These are phyloP conservation scores for Sebastes itinus DNA, from an alignment of 2,797 vertebrate genomes.

Conservation along the genomic window DNA sequence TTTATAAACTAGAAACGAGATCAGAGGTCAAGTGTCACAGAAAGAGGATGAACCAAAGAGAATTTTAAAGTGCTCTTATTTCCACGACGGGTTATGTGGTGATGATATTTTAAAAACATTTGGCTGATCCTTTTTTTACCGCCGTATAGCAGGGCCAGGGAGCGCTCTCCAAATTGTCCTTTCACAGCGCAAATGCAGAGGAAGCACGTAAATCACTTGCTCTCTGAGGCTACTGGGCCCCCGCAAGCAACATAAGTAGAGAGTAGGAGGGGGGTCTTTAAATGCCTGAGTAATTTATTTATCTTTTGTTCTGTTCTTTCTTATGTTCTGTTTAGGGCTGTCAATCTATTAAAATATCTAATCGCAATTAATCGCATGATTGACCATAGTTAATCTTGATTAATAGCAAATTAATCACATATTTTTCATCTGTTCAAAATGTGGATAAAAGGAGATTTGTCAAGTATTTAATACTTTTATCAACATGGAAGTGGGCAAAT, in stretches of 20 bases:
- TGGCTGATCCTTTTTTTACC: constrained; percentile 6
- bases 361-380: too few relatives aligned
- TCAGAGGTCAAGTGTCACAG: constrained; percentile 72
- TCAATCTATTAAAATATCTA: too few relatives aligned
- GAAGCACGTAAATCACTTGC: constrained; percentile 29
- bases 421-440: too few relatives aligned
- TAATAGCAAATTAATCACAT: too few relatives aligned
- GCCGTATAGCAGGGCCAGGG: not conserved
- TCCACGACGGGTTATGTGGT: constrained; percentile 37
- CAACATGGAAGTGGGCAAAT: too few relatives aligned
- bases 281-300: not conserved
- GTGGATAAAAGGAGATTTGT: too few relatives aligned
- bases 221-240: constrained; percentile 7
- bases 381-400: too few relatives aligned
- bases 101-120: constrained; percentile 58
- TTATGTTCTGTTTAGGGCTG: not conserved
- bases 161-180: not conserved
- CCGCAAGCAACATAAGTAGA: not conserved
- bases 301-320: not conserved
- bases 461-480: too few relatives aligned
- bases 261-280: not conserved
- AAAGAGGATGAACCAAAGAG: constrained; percentile 60
- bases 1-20: constrained; percentile 61
- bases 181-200: constrained; percentile 8
- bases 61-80: constrained; percentile 68